These are phyloP conservation scores for Patella pellucida DNA, from an alignment of 2,888 invertebrate genomes.

Conservation along the genomic window DNA sequence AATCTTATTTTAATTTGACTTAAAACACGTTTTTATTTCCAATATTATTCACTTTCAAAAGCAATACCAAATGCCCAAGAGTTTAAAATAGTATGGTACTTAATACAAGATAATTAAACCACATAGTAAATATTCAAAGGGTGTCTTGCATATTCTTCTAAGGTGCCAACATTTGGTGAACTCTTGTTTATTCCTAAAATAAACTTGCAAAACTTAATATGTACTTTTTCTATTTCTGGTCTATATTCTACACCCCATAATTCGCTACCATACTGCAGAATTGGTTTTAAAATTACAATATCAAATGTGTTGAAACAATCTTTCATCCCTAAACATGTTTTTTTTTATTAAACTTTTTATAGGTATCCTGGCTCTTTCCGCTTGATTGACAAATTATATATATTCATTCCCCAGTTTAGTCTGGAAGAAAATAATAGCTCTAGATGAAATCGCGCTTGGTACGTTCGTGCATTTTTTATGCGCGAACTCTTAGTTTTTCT, in stretches of 20 bases:
- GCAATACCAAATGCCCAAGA: not conserved
- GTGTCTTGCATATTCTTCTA: not conserved
- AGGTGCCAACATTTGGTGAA: not conserved
- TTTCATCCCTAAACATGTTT: not conserved
- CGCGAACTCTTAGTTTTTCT: too few species aligned
- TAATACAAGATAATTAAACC: not conserved
- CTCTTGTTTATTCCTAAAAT: not conserved
- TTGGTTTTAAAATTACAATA: not conserved
- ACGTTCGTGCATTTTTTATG: too few species aligned
- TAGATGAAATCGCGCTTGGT: too few species aligned
- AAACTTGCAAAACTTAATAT: not conserved
- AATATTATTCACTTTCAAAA: not conserved
- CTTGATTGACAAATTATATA: not conserved
- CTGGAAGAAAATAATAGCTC: not conserved
- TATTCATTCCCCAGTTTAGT: not conserved
- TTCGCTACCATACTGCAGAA: not conserved
- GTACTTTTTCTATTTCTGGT: not conserved
- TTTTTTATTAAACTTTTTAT: not conserved
- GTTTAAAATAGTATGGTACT: not conserved
- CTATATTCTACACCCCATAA: not conserved
- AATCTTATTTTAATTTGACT: not conserved
- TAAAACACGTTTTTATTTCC: not conserved
- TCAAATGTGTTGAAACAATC: not conserved
- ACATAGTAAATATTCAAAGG: not conserved
- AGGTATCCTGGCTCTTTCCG: not conserved